Evolutionary conservation across 1,140 invertebrate species (phyloP), one percentile per base, ranked within the genome.

Genomic region (Scaptomyza graminum): DNA sequence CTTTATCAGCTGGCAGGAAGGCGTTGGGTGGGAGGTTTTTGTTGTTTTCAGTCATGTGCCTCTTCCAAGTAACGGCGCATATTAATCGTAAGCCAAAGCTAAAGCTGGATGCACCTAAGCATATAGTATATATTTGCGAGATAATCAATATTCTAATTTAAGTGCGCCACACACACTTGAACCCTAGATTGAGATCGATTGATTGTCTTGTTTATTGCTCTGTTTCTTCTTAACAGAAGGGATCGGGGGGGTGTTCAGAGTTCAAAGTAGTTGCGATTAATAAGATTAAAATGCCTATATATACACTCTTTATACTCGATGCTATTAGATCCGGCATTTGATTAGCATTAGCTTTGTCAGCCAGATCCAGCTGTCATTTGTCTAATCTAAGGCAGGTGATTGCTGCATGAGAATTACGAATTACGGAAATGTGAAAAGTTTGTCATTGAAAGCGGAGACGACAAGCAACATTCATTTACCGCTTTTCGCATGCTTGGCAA

Each of bases 161-260:
- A 57, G 69, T 76, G 51, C 69, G 61, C 28, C 44, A 31, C 28
- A 31, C 28, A 31, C 28, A 47, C 69, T 72, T 70, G 63, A 74
- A 74, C 60, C 31, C 46, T 61, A 34, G 67, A 79, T 82, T 56
- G 18, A 63, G 70, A 64, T 74, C 76, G 61, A 73, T 84, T 65
- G 47, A 61, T 72, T 59, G 60, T 63, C 44, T 75, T 59, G 50
- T 63, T 22, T 67, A 13, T 78, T 68, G 63, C 57, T 28, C 16
- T 31, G 28, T 16, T 63, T 41, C 39, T 18, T 8, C 18, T 22
- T 31, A 31, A 31, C 5, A 31, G 7, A 31, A 7, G 28, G 5
- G 44, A 66, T 47, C 54, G 31, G 63, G 64, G 41, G 63, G 64
- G 64, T 68, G 70, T 67, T 39, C 56, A 73, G 57, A 73, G 70